Percentiles rank a stretch among this genome's conserved stretches.
Evolutionary conservation across 2,113 vertebrate genomes (phyloP).

Genomic region (Sander lucioperca): DNA sequence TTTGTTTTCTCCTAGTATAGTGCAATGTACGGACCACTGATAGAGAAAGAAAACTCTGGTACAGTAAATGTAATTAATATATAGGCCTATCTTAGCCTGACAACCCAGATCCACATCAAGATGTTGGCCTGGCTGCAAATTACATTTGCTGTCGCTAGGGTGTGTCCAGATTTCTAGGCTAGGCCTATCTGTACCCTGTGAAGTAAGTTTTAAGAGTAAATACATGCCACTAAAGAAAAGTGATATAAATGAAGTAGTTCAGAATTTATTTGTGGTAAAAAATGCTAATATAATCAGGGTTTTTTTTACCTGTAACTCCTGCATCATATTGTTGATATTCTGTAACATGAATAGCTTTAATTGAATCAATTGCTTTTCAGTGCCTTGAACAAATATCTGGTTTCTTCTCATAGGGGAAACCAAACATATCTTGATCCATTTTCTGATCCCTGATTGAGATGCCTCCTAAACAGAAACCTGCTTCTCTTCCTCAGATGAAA

Average conservation of each 20-base stretch:
- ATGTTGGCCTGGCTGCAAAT: too few relatives aligned
- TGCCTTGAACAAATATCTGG: background rate
- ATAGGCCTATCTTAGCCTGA: too few relatives aligned
- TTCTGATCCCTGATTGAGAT: background rate
- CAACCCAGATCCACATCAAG: too few relatives aligned
- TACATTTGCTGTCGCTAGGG: too few relatives aligned
- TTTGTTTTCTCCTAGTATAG: background rate
- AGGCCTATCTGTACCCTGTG: background rate
- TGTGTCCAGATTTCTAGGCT: too few relatives aligned
- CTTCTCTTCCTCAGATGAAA: conserved; percentile 26
- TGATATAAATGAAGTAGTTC: background rate
- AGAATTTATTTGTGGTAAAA: background rate
- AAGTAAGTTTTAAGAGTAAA: background rate
- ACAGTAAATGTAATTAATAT: background rate
- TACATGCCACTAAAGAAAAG: background rate
- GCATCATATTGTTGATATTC: background rate
- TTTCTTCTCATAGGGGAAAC: background rate
- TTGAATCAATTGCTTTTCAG: background rate
- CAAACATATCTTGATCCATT: background rate
- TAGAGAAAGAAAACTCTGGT: background rate
- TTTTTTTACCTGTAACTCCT: background rate
- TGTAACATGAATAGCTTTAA: background rate
- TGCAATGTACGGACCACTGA: too few relatives aligned
- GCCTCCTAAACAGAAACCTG: conserved; percentile 29
- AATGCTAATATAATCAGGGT: background rate